Percentiles rank a stretch among this genome's conserved stretches.
These are phyloP conservation scores for Thaumetopoea pityocampa DNA, from an alignment of 1,140 invertebrate genomes.

Conservation along the genomic window DNA sequence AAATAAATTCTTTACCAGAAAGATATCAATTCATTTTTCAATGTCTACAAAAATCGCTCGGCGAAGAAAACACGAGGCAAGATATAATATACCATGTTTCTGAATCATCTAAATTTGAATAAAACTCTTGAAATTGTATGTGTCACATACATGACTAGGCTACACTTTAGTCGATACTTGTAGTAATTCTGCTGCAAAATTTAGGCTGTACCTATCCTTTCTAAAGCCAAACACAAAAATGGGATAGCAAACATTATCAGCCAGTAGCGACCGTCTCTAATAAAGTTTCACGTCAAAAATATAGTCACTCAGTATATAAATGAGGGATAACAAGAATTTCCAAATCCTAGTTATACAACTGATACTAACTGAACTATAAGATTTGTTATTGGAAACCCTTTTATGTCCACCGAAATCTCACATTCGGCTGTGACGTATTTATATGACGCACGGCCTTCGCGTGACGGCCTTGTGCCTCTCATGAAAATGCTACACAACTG, in stretches of 20 bases:
- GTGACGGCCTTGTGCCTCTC: slow-evolving; percentile 1
- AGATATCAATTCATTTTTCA: slow-evolving; percentile 3
- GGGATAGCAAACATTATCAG: no score
- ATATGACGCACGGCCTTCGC: not conserved
- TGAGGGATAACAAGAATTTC: no score
- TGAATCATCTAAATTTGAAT: no score
- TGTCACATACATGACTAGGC: no score
- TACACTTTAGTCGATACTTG: no score
- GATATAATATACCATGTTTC: not conserved
- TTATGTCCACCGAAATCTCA: not conserved
- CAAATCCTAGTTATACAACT: no score
- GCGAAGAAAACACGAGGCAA: slow-evolving; percentile 1
- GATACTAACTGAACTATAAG: no score
- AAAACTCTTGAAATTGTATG: no score
- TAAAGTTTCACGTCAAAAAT: no score
- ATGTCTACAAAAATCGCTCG: not conserved
- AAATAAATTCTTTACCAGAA: slow-evolving; percentile 5
- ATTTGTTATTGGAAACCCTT: not conserved
- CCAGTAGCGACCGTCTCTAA: no score
- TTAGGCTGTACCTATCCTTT: not conserved
- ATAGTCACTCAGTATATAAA: no score
- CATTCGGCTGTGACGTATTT: slow-evolving; percentile 3
- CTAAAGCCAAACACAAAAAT: no score
- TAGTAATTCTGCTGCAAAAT: not conserved
- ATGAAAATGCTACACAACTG: not conserved